phyloP scores from a whole-genome alignment of 1,140 invertebrate genomes.

The Caligus rogercresseyi region DNA sequence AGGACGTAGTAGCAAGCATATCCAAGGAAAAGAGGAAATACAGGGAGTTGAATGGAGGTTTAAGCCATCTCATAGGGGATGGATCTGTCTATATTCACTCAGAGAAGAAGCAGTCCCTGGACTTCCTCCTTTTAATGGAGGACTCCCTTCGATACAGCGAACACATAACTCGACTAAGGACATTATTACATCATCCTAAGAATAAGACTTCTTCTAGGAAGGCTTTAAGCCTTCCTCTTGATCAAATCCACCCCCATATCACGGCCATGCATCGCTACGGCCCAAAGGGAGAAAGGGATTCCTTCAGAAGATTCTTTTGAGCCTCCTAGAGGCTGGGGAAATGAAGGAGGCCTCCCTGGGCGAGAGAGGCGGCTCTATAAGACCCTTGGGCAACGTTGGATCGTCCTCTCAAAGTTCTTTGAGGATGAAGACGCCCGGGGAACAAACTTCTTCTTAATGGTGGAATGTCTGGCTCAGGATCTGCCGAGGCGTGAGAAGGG shows the following conservation, averaged over 20 bases:
- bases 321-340: neutral
- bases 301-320: neutral
- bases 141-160: neutral
- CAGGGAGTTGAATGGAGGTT: neutral
- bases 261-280: neutral
- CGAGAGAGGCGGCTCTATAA: neutral
- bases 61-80: neutral
- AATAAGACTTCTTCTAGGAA: neutral
- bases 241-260: neutral
- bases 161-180: neutral
- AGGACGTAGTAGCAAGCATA: neutral
- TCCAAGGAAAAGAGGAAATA: neutral
- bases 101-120: neutral
- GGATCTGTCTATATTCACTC: neutral
- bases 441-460: neutral
- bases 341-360: neutral
- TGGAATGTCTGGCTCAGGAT: no score
- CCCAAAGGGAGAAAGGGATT: neutral
- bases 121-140: neutral
- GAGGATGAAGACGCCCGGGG: no score
- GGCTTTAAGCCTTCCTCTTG: neutral
- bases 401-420: neutral
- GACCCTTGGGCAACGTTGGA: neutral
- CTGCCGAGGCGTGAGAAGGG: neutral
- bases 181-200: neutral